Base-by-base conservation (phyloP, 2,888 invertebrate species). In the Platycheirus rosarum region DNA sequence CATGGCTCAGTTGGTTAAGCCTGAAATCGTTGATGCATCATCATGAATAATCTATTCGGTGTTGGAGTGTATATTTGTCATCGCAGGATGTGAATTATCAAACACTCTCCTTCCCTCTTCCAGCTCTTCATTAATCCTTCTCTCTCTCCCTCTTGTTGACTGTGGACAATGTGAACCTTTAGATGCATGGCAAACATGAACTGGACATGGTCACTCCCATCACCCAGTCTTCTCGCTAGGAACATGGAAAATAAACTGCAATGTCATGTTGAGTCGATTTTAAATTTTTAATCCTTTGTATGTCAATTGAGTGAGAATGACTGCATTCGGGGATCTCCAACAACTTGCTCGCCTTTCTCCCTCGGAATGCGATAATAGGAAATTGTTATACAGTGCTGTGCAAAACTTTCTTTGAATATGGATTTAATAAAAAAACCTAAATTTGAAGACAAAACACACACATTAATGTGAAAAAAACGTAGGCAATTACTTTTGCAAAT, bases 191-290 rank as follows among this genome's bases (percentile, higher is more conserved):
- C 51, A 65, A 77, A 51, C 57, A 71, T 51, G 26, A n/a, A 29
- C 55, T 51, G 26, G 14, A 29, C 55, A 29, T 44, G n/a, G 23
- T 37, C 32, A 14, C 48, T 62, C 40, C 40, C 8, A 11, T 29
- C n/a, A n/a, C 20, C 2, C 55, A 14, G 29, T 2, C 35, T 0
- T 26, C 5, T 11, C 2, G 23, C 13, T n/a, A 32, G 29, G 29
- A 44, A 79, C 75, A 82, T 82, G 49, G 85, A 86, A 86, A 86
- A 85, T 85, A 87, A 84, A 86, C 84, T 84, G 87, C 86, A 86
- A 85, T 85, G 84, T 87, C 87, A 86, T 88, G 87, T 87, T 86
- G 86, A 87, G 88, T 88, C 88, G 88, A 88, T 89, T 88, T 89
- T 88, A 85, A 85, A 80, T 85, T 86, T 86, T 87, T 88, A 87